Base-by-base conservation (phyloP, 1,140 invertebrate species). In the Capitella teleta region DNA sequence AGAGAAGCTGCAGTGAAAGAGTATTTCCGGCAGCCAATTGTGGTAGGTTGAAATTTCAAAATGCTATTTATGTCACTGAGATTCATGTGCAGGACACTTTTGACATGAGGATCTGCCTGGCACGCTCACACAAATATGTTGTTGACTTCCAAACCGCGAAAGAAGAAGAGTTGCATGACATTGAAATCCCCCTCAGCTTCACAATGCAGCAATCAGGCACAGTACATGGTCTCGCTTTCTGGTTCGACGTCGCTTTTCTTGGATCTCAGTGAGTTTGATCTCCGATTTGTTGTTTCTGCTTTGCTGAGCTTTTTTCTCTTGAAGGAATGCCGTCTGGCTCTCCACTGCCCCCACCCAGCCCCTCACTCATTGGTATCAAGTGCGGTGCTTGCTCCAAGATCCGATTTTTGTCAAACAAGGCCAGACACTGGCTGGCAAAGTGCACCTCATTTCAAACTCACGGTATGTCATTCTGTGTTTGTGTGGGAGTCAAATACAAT, bases 321-420 rank as follows among this genome's bases (percentile, higher is more conserved):
- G n/a, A 6, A 40, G 38, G 38, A 40, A 40, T 63, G 84, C 87
- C 48, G 83, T 98, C 44, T 98, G 94, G 93, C 72, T 98, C 3
- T 97, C 93, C n/a, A 99, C 95, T 19, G 82, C 93, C 5, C 95
- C 95, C 0, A 97, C 92, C 16, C 92, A 98, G 67, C 90, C 94
- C n/a, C 74, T 98, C 2, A 98, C 95, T 28, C 95, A 98, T 74
- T 98, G 95, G 95, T 99, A 99, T 74, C 94, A 99, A 80, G 94
- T 99, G 8, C 79, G 95, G 37, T 98, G 94, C 72, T 76, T 98
- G 26, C 67, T 99, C 25, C 87, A 94, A 63, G 85, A 84, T 54
- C 95, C 95, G 4, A 79, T 98, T 26, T 86, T 98, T 63, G 87
- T 88, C 28, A 93, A 94, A 75, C 86, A 88, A 69, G 93, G 93